Evolutionary conservation across 2,888 invertebrate species (phyloP).

Genomic region (Aquatica leii): DNA sequence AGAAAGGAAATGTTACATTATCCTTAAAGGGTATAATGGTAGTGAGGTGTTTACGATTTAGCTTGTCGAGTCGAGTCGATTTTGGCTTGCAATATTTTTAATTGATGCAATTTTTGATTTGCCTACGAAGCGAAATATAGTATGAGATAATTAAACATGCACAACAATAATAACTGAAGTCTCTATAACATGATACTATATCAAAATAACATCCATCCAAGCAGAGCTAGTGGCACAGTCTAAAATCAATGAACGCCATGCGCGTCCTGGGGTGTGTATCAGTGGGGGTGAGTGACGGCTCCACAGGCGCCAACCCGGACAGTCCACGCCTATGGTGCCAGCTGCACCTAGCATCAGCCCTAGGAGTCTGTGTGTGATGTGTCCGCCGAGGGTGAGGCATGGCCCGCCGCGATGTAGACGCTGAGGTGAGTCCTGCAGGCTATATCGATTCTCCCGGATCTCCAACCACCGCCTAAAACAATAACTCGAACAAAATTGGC

Average conservation of each 20-base stretch:
- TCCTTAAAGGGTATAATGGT: no score
- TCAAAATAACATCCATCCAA: conserved; percentile 53
- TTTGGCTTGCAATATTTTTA: no score
- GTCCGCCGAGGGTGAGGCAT: conserved; percentile 54
- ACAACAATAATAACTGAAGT: conserved; percentile 48
- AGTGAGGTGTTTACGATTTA: no score
- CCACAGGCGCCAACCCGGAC: conserved; percentile 59
- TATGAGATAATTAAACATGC: conserved; percentile 36
- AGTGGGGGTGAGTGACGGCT: conserved; percentile 47
- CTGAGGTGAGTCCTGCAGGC: conserved; percentile 47
- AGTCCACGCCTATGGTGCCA: conserved; percentile 62
- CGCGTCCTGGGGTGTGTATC: conserved; percentile 53
- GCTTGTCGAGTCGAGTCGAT: no score
- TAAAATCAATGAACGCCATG: conserved; percentile 60
- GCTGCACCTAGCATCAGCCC: conserved; percentile 57
- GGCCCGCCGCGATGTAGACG: conserved; percentile 51
- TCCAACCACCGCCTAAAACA: conserved; percentile 26
- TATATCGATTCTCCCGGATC: conserved; percentile 41
- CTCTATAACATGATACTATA: conserved; percentile 50
- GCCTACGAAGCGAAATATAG: conserved; percentile 16
- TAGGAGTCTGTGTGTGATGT: conserved; percentile 57
- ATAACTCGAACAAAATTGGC: conserved; percentile 25
- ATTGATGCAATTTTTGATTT: not conserved
- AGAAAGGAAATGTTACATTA: no score
- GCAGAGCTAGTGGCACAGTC: conserved; percentile 47